These are phyloP conservation scores for Orestias chungarensis DNA, from an alignment of 2,797 vertebrate genomes.

Conservation along the genomic window DNA sequence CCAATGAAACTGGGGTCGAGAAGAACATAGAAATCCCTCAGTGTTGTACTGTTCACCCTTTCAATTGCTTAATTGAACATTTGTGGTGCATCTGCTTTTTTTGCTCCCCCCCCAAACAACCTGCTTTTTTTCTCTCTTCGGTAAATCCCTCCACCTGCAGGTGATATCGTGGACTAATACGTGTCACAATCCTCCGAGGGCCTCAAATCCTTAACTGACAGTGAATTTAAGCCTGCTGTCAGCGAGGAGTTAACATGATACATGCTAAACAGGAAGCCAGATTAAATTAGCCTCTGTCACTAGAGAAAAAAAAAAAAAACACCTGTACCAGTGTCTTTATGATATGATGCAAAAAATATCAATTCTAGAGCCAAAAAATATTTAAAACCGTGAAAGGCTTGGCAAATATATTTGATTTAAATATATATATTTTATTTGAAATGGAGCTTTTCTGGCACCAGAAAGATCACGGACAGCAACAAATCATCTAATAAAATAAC, in stretches of 20 bases:
- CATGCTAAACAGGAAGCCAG: neutral
- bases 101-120: neutral
- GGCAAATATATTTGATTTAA: neutral
- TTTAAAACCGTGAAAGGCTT: neutral
- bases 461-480: too few relatives aligned
- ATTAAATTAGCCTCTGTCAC: neutral
- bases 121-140: neutral
- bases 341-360: neutral
- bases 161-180: neutral
- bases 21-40: constrained; percentile 15
- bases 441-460: too few relatives aligned
- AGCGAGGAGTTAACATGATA: neutral
- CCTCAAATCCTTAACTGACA: neutral
- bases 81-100: neutral
- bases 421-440: too few relatives aligned
- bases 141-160: neutral
- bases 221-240: neutral
- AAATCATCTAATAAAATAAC: too few relatives aligned
- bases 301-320: neutral
- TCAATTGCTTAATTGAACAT: neutral
- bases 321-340: neutral
- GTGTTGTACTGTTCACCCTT: constrained; percentile 6
- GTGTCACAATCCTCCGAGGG: neutral
- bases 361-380: neutral
- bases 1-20: constrained; percentile 42